Evolutionary conservation across 2,113 vertebrate genomes (phyloP), one percentile per base, ranked within the genome.

Genomic region (Osmerus eperlanus): DNA sequence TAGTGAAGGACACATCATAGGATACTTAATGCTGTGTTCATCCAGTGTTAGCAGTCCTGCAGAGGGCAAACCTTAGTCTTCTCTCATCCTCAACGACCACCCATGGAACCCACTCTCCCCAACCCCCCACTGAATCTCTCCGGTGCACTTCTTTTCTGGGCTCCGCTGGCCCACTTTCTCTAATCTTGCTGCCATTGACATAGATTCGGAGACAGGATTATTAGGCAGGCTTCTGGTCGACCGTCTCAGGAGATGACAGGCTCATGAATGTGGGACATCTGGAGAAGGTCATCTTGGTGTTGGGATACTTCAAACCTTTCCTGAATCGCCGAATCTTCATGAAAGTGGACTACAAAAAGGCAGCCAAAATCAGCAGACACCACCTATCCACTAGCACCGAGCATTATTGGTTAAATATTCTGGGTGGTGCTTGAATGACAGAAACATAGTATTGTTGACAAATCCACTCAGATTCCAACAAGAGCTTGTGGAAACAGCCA

Each of bases 31-130:
- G 41, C 41, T 12, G 41, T 47, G 9, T 47, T 47, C 41, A 47
- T 47, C 41, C 41, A 47, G 41, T 47, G 41, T 47, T 47, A 12
- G 41, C 0, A 9, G 41, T 47, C 72, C 80, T 87, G 83, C 15
- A 68, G 54, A 63, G 53, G 13, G 65, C 3, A 19, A 47, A 23
- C 14, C 21, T 67, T 67, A 14, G 41, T 9, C 51, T 53, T 67
- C n/a, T 18, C 54, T 56, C 9, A 19, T 67, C 41, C 32, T 18
- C 12, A 3, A 47, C 11, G 64, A n/a, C 65, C 19, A 19, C 65
- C 47, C 41, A 47, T 47, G 41, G 41, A 47, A 47, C 41, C 19
- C 36, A 58, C 47, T n/a, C 2, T 3, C 58, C 9, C 41, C 12
- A 3, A 28, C 16, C 41, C 25, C 11, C 23, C 25, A 19, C 63